Conservation (phyloP, 2,888 invertebrate species). For the Cryptocheilus praepositus region DNA sequence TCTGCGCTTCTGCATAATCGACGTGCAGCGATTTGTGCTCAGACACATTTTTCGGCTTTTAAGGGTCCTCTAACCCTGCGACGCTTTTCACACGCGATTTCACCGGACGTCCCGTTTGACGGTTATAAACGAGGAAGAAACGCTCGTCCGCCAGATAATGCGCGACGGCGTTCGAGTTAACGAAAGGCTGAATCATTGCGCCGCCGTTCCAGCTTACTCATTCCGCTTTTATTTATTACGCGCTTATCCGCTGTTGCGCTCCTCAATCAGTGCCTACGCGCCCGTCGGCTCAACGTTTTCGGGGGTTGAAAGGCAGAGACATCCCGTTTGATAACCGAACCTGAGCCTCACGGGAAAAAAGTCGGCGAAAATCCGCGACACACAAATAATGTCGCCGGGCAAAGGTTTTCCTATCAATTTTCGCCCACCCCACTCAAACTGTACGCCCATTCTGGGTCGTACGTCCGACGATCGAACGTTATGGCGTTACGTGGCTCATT, state of each 20-base stretch:
- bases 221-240: constrained; percentile 64
- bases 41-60: too few species aligned
- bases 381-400: constrained; percentile 23
- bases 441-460: background rate
- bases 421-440: constrained; percentile 10
- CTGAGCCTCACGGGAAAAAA: background rate
- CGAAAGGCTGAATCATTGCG: constrained; percentile 57
- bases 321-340: constrained; percentile 9
- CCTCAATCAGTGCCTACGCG: constrained; percentile 45
- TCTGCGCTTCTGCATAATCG: too few species aligned
- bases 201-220: constrained; percentile 62
- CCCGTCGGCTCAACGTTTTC: constrained; percentile 22
- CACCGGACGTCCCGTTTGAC: constrained; percentile 26
- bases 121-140: constrained; percentile 37
- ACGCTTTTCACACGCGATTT: too few species aligned
- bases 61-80: too few species aligned
- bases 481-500: constrained; percentile 64
- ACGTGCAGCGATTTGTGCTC: too few species aligned
- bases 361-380: constrained; percentile 23
- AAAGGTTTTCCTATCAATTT: constrained; percentile 22
- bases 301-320: background rate
- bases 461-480: constrained; percentile 41
- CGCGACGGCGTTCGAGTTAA: constrained; percentile 39
- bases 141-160: background rate
- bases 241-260: constrained; percentile 56